These are phyloP conservation scores for Tachina fera DNA, from an alignment of 2,888 invertebrate genomes.

Conservation along the genomic window DNA sequence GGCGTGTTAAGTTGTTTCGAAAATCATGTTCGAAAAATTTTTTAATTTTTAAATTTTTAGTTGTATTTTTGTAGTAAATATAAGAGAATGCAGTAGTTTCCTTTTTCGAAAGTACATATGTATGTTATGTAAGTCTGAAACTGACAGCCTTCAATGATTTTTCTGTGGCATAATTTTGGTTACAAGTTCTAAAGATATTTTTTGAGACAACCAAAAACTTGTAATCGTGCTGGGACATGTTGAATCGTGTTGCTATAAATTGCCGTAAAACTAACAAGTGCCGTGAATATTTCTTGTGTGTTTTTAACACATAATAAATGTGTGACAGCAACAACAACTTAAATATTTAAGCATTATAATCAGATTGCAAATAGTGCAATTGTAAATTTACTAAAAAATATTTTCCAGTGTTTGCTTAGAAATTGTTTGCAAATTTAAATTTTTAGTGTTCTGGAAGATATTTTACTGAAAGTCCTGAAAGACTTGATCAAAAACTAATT, in stretches of 20 bases:
- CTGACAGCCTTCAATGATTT: constrained; percentile 61
- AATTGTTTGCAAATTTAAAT: no score
- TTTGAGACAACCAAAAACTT: constrained; percentile 59
- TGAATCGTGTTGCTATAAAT: constrained; percentile 49
- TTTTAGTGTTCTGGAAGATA: no score
- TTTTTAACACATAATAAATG: constrained; percentile 64
- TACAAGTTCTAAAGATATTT: constrained; percentile 42
- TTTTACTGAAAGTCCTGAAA: no score
- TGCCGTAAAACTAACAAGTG: constrained; percentile 10
- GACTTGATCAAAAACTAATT: no score
- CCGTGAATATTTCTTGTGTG: constrained; percentile 41
- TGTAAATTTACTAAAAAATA: not conserved
- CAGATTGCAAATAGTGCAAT: not conserved
- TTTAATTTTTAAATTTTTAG: not conserved
- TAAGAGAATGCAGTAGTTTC: constrained; percentile 29
- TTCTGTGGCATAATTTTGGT: constrained; percentile 17
- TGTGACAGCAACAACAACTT: constrained; percentile 19
- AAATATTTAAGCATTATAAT: constrained; percentile 27
- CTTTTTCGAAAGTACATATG: not conserved
- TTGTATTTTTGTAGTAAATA: not conserved
- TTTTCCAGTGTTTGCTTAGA: no score
- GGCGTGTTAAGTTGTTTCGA: constrained; percentile 53
- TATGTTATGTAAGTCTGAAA: constrained; percentile 37
- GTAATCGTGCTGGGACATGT: constrained; percentile 66
- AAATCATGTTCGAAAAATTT: constrained; percentile 35